Base-by-base conservation (phyloP, 2,113 vertebrate species). In the Poecilia latipinna region DNA sequence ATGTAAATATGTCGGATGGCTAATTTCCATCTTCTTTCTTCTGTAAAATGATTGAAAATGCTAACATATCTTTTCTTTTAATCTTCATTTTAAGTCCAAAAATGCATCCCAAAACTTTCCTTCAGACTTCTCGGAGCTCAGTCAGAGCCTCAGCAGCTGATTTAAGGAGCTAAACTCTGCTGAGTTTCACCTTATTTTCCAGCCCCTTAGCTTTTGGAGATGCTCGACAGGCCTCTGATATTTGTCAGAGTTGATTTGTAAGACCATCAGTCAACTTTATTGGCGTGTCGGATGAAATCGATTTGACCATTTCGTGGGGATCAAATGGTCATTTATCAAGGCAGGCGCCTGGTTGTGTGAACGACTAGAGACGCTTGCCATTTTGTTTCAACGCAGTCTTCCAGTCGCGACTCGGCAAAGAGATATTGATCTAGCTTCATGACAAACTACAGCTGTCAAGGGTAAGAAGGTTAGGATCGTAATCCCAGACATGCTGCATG, bases 361-460 rank as follows among this genome's bases (percentile, higher is more conserved):
- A 54, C 7, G 22, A 24, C 51, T 8, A 54, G 19, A 54, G 51
- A 24, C 13, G 4, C 17, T 48, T 57, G 51, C 1, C 7, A 22
- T 57, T 57, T 11, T n/a, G 24, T 57, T 57, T n/a, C 22, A 57
- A n/a, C 7, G 51, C 51, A 57, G n/a, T 57, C 24, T n/a, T 8
- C 51, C 6, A 57, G 19, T 24, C 8, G n/a, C 1, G 17, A 24
- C 17, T n/a, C 22, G n/a, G 51, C 51, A n/a, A 51, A 72, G 32
- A 48, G 48, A 57, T 70, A 83, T 74, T 72, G 79, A 81, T 39
- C 39, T 42, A 64, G 31, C 32, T 57, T 51, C 57, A 75, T 74
- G 61, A 48, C 17, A 48, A 4, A 19, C 13, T 0, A 64, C 83
- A 66, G 72, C 26, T 6, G 54, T n/a, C 10, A 32, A 61, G 0